These are phyloP conservation scores for Gambusia yucatana DNA, from an alignment of 2,797 vertebrate species.

Conservation along the genomic window DNA sequence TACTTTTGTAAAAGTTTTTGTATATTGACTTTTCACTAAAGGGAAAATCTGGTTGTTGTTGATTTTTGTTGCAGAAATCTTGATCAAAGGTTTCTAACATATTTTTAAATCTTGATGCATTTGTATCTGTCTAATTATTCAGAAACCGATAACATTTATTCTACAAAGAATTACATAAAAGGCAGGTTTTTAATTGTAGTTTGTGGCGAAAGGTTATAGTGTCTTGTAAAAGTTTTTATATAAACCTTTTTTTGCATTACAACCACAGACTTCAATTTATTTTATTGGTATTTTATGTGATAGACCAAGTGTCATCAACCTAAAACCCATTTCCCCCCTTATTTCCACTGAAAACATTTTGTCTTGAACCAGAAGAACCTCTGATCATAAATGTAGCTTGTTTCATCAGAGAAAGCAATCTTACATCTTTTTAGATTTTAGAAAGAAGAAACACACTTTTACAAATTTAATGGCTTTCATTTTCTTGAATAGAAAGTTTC, in stretches of 20 bases:
- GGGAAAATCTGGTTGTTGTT: background rate
- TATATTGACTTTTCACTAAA: background rate
- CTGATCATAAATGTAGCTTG: background rate
- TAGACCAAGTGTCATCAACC: background rate
- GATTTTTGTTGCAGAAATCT: background rate
- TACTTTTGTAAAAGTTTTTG: background rate
- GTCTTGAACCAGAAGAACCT: background rate
- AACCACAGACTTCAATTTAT: background rate
- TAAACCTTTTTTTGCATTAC: background rate
- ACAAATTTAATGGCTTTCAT: background rate
- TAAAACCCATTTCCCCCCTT: background rate
- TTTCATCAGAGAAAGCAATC: background rate
- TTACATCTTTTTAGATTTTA: background rate
- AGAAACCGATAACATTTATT: slow-evolving; percentile 6
- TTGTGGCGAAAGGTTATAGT: background rate
- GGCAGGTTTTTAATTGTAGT: slow-evolving; percentile 6
- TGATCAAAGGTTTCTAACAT: slow-evolving; percentile 12
- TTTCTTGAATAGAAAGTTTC: background rate
- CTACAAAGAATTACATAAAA: slow-evolving; percentile 1
- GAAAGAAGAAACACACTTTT: background rate
- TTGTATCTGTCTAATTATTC: slow-evolving; percentile 3
- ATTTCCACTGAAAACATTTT: background rate
- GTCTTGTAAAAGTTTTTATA: background rate
- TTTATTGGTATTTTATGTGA: background rate
- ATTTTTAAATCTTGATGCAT: background rate